A percentile compares a stretch with the other conserved stretches of the same genome.
These are phyloP conservation scores for Drepanosiphum platanoidis DNA, from an alignment of 2,888 invertebrate genomes.

Conservation along the genomic window DNA sequence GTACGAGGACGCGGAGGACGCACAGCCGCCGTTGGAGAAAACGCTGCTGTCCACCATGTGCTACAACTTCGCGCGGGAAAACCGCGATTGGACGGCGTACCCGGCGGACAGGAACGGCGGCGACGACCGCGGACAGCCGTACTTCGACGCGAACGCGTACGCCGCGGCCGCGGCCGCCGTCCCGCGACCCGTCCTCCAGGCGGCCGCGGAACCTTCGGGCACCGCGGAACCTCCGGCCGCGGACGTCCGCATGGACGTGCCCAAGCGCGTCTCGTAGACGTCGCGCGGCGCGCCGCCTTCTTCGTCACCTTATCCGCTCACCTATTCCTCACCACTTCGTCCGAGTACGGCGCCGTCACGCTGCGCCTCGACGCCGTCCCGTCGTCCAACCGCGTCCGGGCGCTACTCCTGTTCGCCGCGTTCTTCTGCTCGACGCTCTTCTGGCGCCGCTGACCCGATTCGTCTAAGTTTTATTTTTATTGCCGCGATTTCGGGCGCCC, in stretches of 20 bases:
- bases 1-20: background rate
- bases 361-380: background rate
- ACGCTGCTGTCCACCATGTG: slow-evolving; percentile 46
- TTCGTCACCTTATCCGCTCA: background rate
- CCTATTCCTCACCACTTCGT: background rate
- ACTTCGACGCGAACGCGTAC: background rate
- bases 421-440: background rate
- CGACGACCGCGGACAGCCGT: no score
- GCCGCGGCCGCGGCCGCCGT: background rate
- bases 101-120: background rate
- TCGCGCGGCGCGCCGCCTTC: background rate
- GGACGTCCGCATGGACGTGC: background rate
- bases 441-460: background rate
- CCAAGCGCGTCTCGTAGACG: slow-evolving; percentile 31
- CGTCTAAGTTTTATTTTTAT: background rate
- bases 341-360: background rate
- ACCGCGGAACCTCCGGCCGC: no score
- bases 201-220: no score
- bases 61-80: slow-evolving; percentile 44
- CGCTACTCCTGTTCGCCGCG: background rate
- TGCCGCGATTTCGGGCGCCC: no score
- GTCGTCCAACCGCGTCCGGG: background rate
- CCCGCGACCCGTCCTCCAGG: background rate
- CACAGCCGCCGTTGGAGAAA: background rate
- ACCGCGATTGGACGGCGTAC: background rate